phyloP scores from a whole-genome alignment of 2,113 vertebrate species.

The Thunnus thynnus region DNA sequence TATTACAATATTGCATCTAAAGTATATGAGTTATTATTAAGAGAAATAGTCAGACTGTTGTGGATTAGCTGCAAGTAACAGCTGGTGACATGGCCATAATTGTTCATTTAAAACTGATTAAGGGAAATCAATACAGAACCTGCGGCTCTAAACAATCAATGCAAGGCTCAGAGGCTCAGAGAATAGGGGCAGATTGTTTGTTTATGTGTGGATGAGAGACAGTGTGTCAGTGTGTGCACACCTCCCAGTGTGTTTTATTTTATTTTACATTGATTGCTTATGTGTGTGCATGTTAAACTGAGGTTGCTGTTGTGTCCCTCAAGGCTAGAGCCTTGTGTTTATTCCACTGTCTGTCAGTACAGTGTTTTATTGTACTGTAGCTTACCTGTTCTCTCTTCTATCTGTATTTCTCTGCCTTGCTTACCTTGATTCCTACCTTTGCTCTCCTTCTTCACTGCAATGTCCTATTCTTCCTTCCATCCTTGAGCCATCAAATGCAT shows the following conservation, averaged over 20 bases:
- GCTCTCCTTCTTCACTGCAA: background rate
- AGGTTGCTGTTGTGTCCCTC: background rate
- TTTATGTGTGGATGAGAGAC: slow-evolving; percentile 32
- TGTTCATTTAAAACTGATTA: slow-evolving; percentile 83
- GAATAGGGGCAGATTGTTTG: slow-evolving; percentile 25
- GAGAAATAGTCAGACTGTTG: background rate
- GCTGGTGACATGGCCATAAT: slow-evolving; percentile 65
- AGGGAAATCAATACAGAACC: slow-evolving; percentile 70
- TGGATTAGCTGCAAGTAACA: slow-evolving; percentile 30
- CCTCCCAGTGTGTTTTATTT: background rate
- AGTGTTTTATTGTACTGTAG: background rate
- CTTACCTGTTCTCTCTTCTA: background rate
- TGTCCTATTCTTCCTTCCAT: background rate
- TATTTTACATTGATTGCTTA: slow-evolving; percentile 32
- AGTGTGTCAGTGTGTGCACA: background rate
- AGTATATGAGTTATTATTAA: slow-evolving; percentile 8
- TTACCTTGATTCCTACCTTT: background rate
- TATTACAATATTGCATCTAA: background rate
- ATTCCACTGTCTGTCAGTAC: background rate
- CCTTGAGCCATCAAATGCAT: background rate
- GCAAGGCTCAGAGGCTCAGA: slow-evolving; percentile 25
- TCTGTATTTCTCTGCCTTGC: background rate
- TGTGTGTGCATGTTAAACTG: slow-evolving; percentile 18
- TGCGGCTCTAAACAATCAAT: slow-evolving; percentile 72
- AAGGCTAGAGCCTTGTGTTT: slow-evolving; percentile 2